phyloP scores from a whole-genome alignment of 53 echinoderm and acorn worm species.

The Patiria pectinifera region DNA sequence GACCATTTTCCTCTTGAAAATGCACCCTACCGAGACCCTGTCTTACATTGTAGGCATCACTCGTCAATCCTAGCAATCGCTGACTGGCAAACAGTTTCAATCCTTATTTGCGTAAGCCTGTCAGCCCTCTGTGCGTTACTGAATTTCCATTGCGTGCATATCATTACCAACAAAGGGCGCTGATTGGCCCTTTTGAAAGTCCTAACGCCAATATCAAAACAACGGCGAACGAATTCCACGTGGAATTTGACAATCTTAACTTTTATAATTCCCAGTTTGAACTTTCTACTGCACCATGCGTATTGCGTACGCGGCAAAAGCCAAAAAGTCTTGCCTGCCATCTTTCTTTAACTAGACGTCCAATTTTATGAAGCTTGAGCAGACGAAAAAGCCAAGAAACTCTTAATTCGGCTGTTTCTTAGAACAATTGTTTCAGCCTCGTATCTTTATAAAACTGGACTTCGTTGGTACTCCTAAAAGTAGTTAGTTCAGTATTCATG shows the following conservation, averaged over 20 bases:
- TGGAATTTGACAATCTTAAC: no score
- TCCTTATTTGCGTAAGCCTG: no score
- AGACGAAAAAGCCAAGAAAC: neutral
- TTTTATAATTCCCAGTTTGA: neutral
- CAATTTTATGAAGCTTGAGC: neutral
- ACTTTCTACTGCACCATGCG: neutral
- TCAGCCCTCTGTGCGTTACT: no score
- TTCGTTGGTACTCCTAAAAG: neutral
- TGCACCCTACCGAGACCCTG: neutral
- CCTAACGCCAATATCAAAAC: no score
- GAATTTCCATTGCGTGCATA: no score
- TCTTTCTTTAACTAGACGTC: conserved; percentile 30
- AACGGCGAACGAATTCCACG: no score
- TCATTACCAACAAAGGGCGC: no score
- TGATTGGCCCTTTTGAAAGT: no score
- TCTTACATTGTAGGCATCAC: neutral
- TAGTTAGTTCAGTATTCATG: neutral
- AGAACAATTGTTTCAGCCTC: neutral
- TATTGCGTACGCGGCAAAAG: conserved; percentile 7
- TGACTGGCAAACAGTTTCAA: no score
- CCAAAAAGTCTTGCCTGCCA: conserved; percentile 21
- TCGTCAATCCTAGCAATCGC: neutral
- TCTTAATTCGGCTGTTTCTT: neutral
- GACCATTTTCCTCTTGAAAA: neutral
- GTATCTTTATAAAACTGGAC: neutral